Base-by-base conservation (phyloP, 2,797 vertebrate genomes). In the Acanthurus tractus region DNA sequence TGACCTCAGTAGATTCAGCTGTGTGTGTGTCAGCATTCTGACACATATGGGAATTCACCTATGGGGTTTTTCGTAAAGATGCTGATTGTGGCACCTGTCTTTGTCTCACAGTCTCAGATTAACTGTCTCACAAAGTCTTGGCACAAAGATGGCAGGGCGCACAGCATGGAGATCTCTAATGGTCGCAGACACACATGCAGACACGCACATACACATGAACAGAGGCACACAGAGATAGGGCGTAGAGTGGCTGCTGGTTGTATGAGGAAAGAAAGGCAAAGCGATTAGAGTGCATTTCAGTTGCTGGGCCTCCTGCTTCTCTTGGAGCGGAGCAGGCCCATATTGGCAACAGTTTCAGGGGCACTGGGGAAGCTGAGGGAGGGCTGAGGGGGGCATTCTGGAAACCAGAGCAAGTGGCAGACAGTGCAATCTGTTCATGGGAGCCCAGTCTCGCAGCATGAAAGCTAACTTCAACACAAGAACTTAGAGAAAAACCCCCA, bases 361-460 rank as follows among this genome's bases (percentile, higher is more conserved):
- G 88, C 83, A 82, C 40, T 61, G 71, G 76, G 86, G 66, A 74
- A 58, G 73, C 70, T 48, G 76, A 74, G 76, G 70, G 79, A 57
- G 74, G 59, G 78, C 70, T 53, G 71, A 54, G 79, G 77, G 78
- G 79, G 79, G 68, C 62, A 76, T 87, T 87, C 81, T 88, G 88
- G 86, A 86, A 92, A 88, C 66, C 89, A 85, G 62, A 84, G 81
- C 76, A 88, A 92, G 93, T 93, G 94, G 91, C 85, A 94, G 94
- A 94, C 93, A 91, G 89, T 77, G 86, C 94, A 94, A 95, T 95
- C 95, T 95, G 94, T 93, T 93, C 92, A 88, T 85, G 85, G 79
- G 88, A 89, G 92, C 82, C 69, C 81, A 78, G 84, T 86, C 88
- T 92, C 81, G 70, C 90, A 87, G 93, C 88, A 83, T 78, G 84